A percentile compares a stretch with the other conserved stretches of the same genome.
These are phyloP conservation scores for Colletes collaris DNA, from an alignment of 2,888 invertebrate genomes.

Conservation along the genomic window DNA sequence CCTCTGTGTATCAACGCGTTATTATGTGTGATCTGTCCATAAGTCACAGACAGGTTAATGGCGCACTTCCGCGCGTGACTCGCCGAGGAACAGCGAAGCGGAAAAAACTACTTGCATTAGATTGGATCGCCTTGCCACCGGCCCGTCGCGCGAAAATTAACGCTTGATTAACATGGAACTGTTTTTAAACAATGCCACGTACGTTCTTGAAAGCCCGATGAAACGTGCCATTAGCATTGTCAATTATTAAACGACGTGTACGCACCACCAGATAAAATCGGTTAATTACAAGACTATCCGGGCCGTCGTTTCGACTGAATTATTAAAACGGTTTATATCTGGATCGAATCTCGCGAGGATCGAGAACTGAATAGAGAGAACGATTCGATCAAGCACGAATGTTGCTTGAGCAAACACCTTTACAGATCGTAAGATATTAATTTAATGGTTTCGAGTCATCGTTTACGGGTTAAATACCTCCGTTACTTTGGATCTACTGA, in stretches of 20 bases:
- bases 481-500: too few relatives aligned
- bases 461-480: too few relatives aligned
- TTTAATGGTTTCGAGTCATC: too few relatives aligned
- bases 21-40: conserved; percentile 63
- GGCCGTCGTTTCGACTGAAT: too few relatives aligned
- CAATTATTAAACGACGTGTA: not conserved
- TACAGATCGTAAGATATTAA: too few relatives aligned
- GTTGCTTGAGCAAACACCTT: too few relatives aligned
- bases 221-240: not conserved
- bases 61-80: conserved; percentile 56
- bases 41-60: conserved; percentile 73
- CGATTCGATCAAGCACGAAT: too few relatives aligned
- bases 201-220: not conserved
- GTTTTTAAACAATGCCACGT: not conserved
- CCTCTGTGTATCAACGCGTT: conserved; percentile 57
- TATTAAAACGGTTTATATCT: too few relatives aligned
- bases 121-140: conserved; percentile 31
- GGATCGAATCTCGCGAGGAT: too few relatives aligned
- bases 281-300: not conserved
- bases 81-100: conserved; percentile 36
- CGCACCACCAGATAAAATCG: not conserved
- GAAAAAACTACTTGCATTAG: conserved; percentile 48
- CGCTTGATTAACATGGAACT: not conserved
- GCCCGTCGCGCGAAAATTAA: not conserved
- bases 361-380: too few relatives aligned